Evolutionary conservation across 2,888 invertebrate genomes (phyloP), one percentile per base, ranked within the genome.

Genomic region (Chrysopilus asiliformis): DNA sequence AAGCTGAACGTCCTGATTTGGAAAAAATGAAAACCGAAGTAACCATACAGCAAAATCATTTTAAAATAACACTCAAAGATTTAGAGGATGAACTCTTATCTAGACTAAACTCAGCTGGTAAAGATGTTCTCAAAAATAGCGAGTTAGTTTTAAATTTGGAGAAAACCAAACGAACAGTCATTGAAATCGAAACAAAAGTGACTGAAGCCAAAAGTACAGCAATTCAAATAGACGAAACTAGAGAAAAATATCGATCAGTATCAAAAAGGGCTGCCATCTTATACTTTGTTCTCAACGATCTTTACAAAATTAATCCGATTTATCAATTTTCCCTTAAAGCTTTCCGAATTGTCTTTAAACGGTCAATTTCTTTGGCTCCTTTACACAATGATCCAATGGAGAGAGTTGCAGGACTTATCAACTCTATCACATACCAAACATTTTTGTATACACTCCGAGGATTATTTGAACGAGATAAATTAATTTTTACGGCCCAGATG

Each of bases 251-350:
- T 60, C 69, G 79, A 45, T 75, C 79, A 3, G 90, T 89, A 2
- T 91, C 94, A 0, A 72, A 79, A 2, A 67, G 93, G 39, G 89
- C 91, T 0, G 90, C 93, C 0, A 69, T 95, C 2, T 66, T 95
- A 2, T 95, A 94, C 62, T 95, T 95, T 59, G 87, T 93, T 35
- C 67, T 95, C 41, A 91, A 87, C 53, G 94, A 94, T 53, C 64
- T 95, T 31, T 74, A 79, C 64, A 85, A 85, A 58, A 93, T 95
- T 49, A 91, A 93, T 62, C 86, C 86, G 25, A 86, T 95, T 55
- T 95, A 95, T 57, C 90, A 93, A 58, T 95, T 94, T 66, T 94
- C 93, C 0, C 64, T 95, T 36, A 94, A 94, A 61, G 87, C 93
- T 0, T 94, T 93, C 66, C 87, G 82, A 58, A 79, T 82, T 2